phyloP scores from a whole-genome alignment of 2,888 invertebrate species.

The Hydrotaea cyrtoneurina region DNA sequence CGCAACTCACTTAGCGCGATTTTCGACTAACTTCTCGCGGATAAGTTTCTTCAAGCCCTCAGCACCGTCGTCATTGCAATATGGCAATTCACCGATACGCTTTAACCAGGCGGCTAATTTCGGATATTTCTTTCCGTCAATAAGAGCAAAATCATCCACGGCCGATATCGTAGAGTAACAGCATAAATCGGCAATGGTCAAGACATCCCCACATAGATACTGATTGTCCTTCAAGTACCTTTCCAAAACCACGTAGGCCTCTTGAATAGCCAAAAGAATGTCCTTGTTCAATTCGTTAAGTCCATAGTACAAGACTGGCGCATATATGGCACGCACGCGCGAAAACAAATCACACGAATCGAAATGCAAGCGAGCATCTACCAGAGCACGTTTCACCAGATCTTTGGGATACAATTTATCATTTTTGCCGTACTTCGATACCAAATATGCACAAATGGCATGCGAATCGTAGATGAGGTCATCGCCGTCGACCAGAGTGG shows the following conservation, averaged over 20 bases:
- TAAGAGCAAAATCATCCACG: not conserved
- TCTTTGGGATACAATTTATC: constrained; percentile 22
- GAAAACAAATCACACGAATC: constrained; percentile 11
- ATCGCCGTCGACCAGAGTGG: constrained; percentile 1
- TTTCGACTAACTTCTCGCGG: not conserved
- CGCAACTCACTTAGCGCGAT: not conserved
- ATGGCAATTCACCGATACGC: not conserved
- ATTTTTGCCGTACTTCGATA: not conserved
- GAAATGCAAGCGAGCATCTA: constrained; percentile 10
- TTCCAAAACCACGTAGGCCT: not conserved
- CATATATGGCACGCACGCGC: not conserved
- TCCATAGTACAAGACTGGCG: not conserved
- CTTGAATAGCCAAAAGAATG: not conserved
- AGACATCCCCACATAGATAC: not conserved
- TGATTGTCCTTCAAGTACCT: not conserved
- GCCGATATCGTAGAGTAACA: not conserved
- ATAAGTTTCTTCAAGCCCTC: not conserved
- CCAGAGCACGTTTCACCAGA: not conserved
- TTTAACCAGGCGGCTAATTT: not conserved
- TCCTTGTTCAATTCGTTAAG: not conserved
- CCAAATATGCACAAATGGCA: constrained; percentile 19
- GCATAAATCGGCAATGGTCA: constrained; percentile 20
- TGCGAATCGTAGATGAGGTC: constrained; percentile 16
- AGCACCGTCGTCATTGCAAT: not conserved
- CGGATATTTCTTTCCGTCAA: not conserved